Percentiles rank a stretch among this genome's conserved stretches.
These are phyloP conservation scores for Holacanthus passer DNA, from an alignment of 2,113 vertebrate species.

Conservation along the genomic window DNA sequence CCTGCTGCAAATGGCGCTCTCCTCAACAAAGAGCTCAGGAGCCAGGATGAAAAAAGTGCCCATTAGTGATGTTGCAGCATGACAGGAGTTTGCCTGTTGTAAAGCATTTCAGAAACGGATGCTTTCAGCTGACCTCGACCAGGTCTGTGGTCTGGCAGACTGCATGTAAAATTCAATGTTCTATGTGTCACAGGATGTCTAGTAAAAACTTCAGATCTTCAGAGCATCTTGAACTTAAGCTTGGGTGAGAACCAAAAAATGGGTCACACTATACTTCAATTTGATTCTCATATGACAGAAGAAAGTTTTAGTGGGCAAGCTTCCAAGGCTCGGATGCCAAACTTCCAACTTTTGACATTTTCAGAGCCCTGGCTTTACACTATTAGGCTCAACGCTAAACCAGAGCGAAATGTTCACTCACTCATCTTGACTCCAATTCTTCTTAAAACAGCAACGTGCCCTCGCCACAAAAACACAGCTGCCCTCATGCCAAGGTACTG, in stretches of 20 bases:
- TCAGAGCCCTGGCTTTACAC: neutral
- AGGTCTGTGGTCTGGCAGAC: neutral
- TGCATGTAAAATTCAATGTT: slow-evolving; percentile 18
- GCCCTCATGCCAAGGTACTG: slow-evolving; percentile 39
- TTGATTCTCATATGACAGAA: slow-evolving; percentile 22
- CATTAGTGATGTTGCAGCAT: slow-evolving; percentile 11
- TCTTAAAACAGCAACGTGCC: slow-evolving; percentile 17
- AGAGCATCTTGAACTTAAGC: slow-evolving; percentile 14
- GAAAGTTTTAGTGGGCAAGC: neutral
- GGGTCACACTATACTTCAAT: slow-evolving; percentile 23
- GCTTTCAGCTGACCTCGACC: slow-evolving; percentile 13
- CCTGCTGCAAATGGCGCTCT: neutral
- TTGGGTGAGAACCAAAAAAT: slow-evolving; percentile 25
- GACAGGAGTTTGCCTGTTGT: neutral
- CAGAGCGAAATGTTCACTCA: slow-evolving; percentile 27
- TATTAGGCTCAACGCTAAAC: slow-evolving; percentile 3
- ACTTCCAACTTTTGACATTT: slow-evolving; percentile 16
- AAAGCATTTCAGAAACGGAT: neutral
- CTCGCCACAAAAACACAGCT: slow-evolving; percentile 29
- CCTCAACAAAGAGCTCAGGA: neutral
- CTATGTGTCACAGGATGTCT: neutral
- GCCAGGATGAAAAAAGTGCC: neutral
- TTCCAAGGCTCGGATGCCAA: neutral
- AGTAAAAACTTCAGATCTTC: slow-evolving; percentile 10
- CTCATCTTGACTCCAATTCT: slow-evolving; percentile 37